phyloP scores from a whole-genome alignment of 2,797 vertebrate species.

The Tokudaia tokunoshimensis region DNA sequence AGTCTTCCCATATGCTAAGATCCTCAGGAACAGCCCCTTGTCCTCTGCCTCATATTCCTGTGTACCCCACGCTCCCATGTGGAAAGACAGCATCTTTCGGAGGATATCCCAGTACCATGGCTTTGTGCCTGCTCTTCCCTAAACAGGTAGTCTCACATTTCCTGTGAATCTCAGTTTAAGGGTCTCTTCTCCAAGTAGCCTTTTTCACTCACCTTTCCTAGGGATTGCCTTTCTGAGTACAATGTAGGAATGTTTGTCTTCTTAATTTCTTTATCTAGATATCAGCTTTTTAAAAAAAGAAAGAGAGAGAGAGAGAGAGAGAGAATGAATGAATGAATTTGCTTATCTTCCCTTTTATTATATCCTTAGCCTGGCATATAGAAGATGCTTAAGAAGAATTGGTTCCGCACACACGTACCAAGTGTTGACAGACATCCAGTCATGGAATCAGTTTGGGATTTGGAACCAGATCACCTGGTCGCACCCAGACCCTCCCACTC shows the following conservation, averaged over 20 bases:
- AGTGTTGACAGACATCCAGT: not conserved
- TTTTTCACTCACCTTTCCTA: slow-evolving; percentile 10
- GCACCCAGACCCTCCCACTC: not conserved
- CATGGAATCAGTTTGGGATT: not conserved
- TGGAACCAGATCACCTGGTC: not conserved
- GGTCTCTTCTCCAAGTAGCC: not conserved
- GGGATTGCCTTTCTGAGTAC: not conserved
- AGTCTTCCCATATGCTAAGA: not conserved
- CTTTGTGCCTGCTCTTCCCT: not conserved
- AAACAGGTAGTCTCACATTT: not conserved
- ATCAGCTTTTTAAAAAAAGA: not conserved
- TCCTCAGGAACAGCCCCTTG: not conserved
- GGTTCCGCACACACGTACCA: rapidly evolving
- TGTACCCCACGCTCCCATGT: no score
- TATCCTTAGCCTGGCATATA: not conserved
- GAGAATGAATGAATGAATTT: not conserved
- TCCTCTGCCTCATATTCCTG: not conserved
- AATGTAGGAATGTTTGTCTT: not conserved
- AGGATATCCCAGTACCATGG: not conserved
- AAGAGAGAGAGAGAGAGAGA: no score
- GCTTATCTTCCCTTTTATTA: not conserved
- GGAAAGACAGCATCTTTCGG: not conserved
- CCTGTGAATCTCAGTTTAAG: not conserved
- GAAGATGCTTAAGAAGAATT: not conserved
- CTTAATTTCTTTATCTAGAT: slow-evolving; percentile 9